A percentile compares a stretch with the other conserved stretches of the same genome.
These are phyloP conservation scores for Hipparchia semele DNA, from an alignment of 2,888 invertebrate genomes.

Conservation along the genomic window DNA sequence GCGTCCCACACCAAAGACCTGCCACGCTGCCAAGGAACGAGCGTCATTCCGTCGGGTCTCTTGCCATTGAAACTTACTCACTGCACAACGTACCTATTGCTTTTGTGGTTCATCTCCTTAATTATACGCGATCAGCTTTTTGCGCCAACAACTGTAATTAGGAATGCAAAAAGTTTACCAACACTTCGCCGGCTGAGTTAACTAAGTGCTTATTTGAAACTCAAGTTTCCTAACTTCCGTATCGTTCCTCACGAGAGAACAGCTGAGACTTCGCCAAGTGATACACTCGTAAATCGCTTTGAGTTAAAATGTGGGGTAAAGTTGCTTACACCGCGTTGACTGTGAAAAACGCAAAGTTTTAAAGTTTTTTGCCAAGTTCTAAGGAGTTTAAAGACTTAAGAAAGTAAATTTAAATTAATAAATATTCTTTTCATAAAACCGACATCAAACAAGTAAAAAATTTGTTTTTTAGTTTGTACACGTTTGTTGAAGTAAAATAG, in stretches of 20 bases:
- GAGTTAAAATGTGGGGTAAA: constrained; percentile 25
- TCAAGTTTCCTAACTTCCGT: constrained; percentile 53
- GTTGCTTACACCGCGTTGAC: constrained; percentile 17
- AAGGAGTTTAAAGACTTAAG: background rate
- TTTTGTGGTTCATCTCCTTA: background rate
- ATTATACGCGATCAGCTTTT: background rate
- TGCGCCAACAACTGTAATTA: constrained; percentile 8
- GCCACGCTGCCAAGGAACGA: too few relatives aligned
- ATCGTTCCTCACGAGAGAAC: constrained; percentile 54
- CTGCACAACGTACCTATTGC: too few relatives aligned
- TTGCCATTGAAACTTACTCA: too few relatives aligned
- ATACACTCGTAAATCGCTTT: constrained; percentile 30
- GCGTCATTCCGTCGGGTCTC: too few relatives aligned
- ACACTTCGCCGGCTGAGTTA: constrained; percentile 8
- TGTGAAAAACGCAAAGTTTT: constrained; percentile 32
- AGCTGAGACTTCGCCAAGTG: constrained; percentile 47
- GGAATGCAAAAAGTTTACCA: constrained; percentile 13
- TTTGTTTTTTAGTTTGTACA: too few relatives aligned
- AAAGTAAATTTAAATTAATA: background rate
- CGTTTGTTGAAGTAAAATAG: too few relatives aligned
- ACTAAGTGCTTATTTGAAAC: constrained; percentile 53
- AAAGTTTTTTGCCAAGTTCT: background rate
- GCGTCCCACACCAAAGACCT: too few relatives aligned
- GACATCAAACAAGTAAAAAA: too few relatives aligned
- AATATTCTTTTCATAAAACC: too few relatives aligned